Base-by-base conservation (phyloP, 2,888 invertebrate species). In the Cephus pulcher region DNA sequence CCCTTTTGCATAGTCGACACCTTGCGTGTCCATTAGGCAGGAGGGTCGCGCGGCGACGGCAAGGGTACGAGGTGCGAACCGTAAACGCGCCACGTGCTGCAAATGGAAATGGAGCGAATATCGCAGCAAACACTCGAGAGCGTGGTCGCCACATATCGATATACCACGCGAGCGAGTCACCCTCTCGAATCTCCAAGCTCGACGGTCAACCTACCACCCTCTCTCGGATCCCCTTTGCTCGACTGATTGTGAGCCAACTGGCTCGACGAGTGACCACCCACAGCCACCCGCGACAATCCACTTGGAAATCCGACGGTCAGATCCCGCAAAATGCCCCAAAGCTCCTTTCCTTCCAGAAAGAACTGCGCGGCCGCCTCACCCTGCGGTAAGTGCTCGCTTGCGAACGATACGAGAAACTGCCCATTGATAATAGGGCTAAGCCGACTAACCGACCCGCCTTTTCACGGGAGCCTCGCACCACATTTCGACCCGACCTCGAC, bases 71-170 rank as follows among this genome's bases (percentile, higher is more conserved):
- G 89, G 90, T 90, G 90, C 86, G 89, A 90, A 89, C 86, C 87
- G 89, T 90, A 89, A 90, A 89, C 88, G 90, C 90, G 90, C 89
- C 90, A 89, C 90, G 90, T 90, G 90, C 89, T 87, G 84, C 89
- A 90, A 90, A 90, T 90, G 90, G 90, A 90, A 90, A 90, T 90
- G 90, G 90, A 90, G 88, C 90, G 89, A 90, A 90, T 90, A 90
- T 90, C 89, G 89, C 86, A 86, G 89, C 90, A 89, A 90, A 90
- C 89, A 90, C 89, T 88, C 88, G 87, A 86, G 86, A 85, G 84
- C 82, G 85, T 84, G 86, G 87, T 56, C 40, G 40, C 40, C 40
- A 56, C 40, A 88, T 89, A 88, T 89, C 89, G 88, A 90, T 89
- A 89, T 89, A 89, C 88, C 88, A 86, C 87, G 85, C 15, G 40